Evolutionary conservation across 1,140 invertebrate species (phyloP), one percentile per base, ranked within the genome.

Genomic region (Chymomyza costata): DNA sequence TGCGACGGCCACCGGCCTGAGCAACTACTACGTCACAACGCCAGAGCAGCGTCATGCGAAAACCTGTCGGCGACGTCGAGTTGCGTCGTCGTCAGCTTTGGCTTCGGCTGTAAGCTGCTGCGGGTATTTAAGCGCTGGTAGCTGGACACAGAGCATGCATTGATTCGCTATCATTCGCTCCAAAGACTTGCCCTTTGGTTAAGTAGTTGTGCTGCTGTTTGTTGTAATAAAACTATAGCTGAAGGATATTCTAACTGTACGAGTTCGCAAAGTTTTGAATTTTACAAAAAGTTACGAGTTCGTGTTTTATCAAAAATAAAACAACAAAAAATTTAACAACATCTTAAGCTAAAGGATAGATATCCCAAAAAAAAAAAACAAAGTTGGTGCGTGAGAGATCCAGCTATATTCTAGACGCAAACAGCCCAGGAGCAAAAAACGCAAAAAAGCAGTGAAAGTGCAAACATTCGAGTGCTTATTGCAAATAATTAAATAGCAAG

Each of bases 131-230:
- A 85, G 66, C 65, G 67, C 48, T 61, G 63, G 81, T 57, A 57
- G 51, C 73, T 58, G 71, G 52, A 61, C 68, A 67, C 49, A 62
- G 58, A 66, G 76, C 68, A 84, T 82, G 70, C 84, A 85, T 85
- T 85, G 84, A 80, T 84, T 85, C 80, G 83, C 83, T 85, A 85
- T 82, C 84, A 83, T 71, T 65, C 83, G 83, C 78, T 80, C 74
- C 82, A 81, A 76, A 85, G 83, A 85, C 83, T 85, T 85, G 81
- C 71, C 67, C 59, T 70, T 53, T 58, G 51, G 58, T 78, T 65
- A 76, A 84, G 64, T 84, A 71, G 66, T 82, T 82, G 45, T 68
- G 74, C 67, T 67, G 66, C 48, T 68, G 81, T 82, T 80, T 76
- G 76, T 85, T 83, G 81, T 85, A 85, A 85, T 85, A 64, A 58